Evolutionary conservation across 2,888 invertebrate species (phyloP).

Genomic region (Criorhina ranunculi): DNA sequence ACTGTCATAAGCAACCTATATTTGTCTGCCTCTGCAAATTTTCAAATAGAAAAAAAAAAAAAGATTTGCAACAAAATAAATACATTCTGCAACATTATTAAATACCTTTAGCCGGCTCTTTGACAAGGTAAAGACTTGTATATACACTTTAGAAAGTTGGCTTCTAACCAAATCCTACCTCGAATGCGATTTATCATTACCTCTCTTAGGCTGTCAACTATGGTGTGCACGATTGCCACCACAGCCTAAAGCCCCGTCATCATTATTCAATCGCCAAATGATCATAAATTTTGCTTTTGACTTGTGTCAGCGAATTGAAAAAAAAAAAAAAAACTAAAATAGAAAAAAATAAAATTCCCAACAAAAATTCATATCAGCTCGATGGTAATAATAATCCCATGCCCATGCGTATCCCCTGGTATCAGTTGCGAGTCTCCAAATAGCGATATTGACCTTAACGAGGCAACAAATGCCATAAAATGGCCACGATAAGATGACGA

Average conservation of each 20-base stretch:
- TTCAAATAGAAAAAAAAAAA: not conserved
- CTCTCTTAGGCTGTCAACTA: constrained; percentile 69
- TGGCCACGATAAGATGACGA: constrained; percentile 50
- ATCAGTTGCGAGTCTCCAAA: constrained; percentile 47
- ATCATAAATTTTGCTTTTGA: constrained; percentile 74
- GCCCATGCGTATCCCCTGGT: constrained; percentile 23
- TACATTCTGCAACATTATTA: constrained; percentile 40
- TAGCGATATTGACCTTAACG: constrained; percentile 71
- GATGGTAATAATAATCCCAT: not conserved
- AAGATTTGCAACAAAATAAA: constrained; percentile 22
- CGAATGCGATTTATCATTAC: constrained; percentile 69
- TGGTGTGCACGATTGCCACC: constrained; percentile 68
- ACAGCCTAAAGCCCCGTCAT: constrained; percentile 70
- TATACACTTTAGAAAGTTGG: constrained; percentile 69
- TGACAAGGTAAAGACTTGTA: constrained; percentile 62
- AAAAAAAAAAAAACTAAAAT: not conserved
- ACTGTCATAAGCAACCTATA: constrained; percentile 50
- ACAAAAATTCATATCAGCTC: constrained; percentile 31
- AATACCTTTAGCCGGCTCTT: constrained; percentile 43
- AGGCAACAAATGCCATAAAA: constrained; percentile 32
- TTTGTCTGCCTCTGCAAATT: constrained; percentile 33
- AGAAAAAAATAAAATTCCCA: too few relatives aligned
- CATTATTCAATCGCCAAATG: constrained; percentile 70
- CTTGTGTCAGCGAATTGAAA: constrained; percentile 56
- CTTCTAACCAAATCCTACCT: constrained; percentile 58